Base-by-base conservation (phyloP, 2,888 invertebrate genomes). In the Macropis europaea region DNA sequence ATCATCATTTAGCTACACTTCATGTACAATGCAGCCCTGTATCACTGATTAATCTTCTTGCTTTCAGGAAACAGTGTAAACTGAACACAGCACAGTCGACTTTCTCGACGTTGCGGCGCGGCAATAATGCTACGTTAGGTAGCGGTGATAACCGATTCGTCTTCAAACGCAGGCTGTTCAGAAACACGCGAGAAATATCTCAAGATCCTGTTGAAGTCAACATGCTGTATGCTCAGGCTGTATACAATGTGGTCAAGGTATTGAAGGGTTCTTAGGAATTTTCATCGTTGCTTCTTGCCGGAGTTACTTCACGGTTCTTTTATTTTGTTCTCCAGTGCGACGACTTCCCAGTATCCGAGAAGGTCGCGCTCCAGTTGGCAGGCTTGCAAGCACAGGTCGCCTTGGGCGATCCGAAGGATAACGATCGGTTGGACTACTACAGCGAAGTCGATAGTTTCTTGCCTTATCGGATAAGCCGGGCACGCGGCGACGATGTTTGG, bases 131-230 rank as follows among this genome's bases (percentile, higher is more conserved):
- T n/a, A 93, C 95, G 0, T 92, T 95, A 3, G 95, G 95, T 19
- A 95, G 95, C 19, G 97, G 97, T 0, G 97, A 97, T 90, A 97
- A 97, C 90, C 92, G 96, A 68, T 97, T 98, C 90, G 95, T 98
- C 78, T 97, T 98, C 91, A 97, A 97, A 86, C 94, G 97, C 57
- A 93, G 98, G 11, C 90, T 98, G 54, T 98, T 97, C 91, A 94
- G 95, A 82, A 95, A 96, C 75, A 96, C 95, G 0, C 93, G 97
- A 36, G 97, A 97, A 90, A 92, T 98, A 56, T 97, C 97, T 5
- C 97, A 97, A 90, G 98, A 98, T 91, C 97, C 98, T 0, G 96
- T 98, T 0, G 98, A 98, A 91, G 96, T 98, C 11, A 97, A 97
- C 84, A 93, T 98, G 88, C 91, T 98, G 3, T 98, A 97, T 90